Conservation (phyloP, 2,888 invertebrate species). For the Epinotia bilunana region DNA sequence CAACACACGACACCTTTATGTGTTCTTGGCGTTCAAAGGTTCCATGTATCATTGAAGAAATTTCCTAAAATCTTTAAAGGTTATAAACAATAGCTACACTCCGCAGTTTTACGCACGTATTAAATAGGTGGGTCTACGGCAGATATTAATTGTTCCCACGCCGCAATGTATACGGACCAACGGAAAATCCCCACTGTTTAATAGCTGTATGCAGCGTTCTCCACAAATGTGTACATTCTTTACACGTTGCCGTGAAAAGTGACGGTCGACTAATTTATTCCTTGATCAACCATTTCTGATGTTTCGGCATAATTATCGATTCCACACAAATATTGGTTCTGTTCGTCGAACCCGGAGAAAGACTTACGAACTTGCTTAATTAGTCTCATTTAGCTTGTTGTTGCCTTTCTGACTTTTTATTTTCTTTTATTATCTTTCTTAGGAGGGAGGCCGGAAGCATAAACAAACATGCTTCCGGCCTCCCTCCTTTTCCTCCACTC, state of each 20-base stretch:
- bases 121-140: neutral
- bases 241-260: conserved; percentile 75
- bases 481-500: too few species aligned
- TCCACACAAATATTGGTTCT: conserved; percentile 70
- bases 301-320: conserved; percentile 74
- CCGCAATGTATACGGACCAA: conserved; percentile 48
- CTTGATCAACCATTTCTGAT: conserved; percentile 67
- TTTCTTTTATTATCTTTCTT: too few species aligned
- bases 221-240: conserved; percentile 74
- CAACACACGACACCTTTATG: too few species aligned
- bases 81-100: too few species aligned
- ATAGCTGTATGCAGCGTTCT: conserved; percentile 50
- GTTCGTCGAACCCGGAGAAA: conserved; percentile 39
- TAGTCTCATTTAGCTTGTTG: conserved; percentile 14
- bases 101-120: neutral
- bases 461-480: too few species aligned
- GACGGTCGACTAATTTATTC: conserved; percentile 78
- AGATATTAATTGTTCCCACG: conserved; percentile 25
- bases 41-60: too few species aligned
- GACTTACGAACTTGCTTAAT: conserved; percentile 11
- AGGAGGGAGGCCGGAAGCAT: too few species aligned
- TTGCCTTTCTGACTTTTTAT: neutral
- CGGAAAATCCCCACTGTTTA: neutral
- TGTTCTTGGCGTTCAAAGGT: too few species aligned
- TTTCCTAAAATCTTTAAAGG: too few species aligned